A percentile compares a stretch with the other conserved stretches of the same genome.
phyloP scores from a whole-genome alignment of 2,113 vertebrate genomes.

The Microtus richardsoni region DNA sequence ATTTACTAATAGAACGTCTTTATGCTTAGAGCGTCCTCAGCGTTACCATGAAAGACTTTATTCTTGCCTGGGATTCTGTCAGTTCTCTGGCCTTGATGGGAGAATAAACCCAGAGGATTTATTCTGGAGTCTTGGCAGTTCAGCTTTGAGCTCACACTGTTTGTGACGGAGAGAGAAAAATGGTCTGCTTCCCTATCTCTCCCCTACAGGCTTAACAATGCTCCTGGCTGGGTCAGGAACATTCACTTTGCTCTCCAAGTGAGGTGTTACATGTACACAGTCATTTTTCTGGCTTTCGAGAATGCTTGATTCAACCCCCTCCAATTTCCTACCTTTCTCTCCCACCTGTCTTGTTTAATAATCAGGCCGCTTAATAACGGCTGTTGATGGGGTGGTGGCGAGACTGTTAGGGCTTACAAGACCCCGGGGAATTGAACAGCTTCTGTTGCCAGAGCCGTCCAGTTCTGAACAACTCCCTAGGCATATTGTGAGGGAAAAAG shows the following conservation, averaged over 20 bases:
- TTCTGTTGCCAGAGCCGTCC: neutral
- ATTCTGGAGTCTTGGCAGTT: slow-evolving; percentile 67
- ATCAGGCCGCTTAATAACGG: slow-evolving; percentile 70
- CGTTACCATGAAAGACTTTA: slow-evolving; percentile 45
- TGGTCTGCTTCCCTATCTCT: slow-evolving; percentile 62
- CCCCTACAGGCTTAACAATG: slow-evolving; percentile 63
- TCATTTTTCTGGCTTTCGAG: slow-evolving; percentile 75
- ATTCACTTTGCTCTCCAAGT: slow-evolving; percentile 66
- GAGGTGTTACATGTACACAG: slow-evolving; percentile 37
- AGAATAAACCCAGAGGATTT: slow-evolving; percentile 70
- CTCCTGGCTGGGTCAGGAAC: slow-evolving; percentile 39
- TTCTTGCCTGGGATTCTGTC: slow-evolving; percentile 47
- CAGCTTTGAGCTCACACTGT: slow-evolving; percentile 56
- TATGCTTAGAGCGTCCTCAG: slow-evolving; percentile 50
- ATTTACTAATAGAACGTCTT: slow-evolving; percentile 55
- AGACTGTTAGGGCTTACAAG: neutral
- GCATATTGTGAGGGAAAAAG: neutral
- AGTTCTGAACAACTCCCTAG: neutral
- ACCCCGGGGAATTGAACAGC: neutral
- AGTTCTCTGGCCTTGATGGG: slow-evolving; percentile 60
- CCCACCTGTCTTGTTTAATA: slow-evolving; percentile 73
- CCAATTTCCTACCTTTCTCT: slow-evolving; percentile 60
- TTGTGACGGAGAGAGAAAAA: slow-evolving; percentile 61
- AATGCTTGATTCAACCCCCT: slow-evolving; percentile 47
- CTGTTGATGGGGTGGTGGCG: slow-evolving; percentile 24